These are phyloP conservation scores for Xiphias gladius DNA, from an alignment of 2,113 vertebrate species.

Conservation along the genomic window DNA sequence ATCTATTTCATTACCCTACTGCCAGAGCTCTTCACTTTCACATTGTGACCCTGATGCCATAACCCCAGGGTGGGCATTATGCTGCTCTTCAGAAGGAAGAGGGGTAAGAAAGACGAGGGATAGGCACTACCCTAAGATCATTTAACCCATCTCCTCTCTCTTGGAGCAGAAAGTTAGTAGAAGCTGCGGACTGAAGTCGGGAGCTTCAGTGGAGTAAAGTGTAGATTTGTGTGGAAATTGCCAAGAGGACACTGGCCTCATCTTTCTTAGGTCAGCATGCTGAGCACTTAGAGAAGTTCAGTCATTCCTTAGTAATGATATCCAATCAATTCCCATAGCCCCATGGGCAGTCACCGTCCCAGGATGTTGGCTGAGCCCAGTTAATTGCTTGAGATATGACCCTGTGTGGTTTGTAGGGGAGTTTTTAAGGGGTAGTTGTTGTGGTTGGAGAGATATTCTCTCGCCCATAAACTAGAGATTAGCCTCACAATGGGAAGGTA, in stretches of 20 bases:
- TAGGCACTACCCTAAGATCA: slow-evolving; percentile 36
- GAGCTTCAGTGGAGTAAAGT: slow-evolving; percentile 34
- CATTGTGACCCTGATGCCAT: slow-evolving; percentile 4
- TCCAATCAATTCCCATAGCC: slow-evolving; percentile 75
- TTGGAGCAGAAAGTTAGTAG: slow-evolving; percentile 26
- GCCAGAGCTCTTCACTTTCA: slow-evolving; percentile 40
- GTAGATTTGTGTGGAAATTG: slow-evolving; percentile 76
- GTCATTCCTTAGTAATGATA: slow-evolving; percentile 79
- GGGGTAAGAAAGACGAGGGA: slow-evolving; percentile 13
- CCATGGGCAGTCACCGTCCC: slow-evolving; percentile 64
- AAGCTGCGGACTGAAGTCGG: slow-evolving; percentile 46
- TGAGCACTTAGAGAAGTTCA: slow-evolving; percentile 62
- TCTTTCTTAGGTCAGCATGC: slow-evolving; percentile 76
- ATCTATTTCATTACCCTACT: slow-evolving; percentile 62
- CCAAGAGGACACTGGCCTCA: slow-evolving; percentile 73
- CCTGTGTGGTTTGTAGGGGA: slow-evolving; percentile 62
- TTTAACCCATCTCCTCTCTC: slow-evolving; percentile 61
- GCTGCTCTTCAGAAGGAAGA: slow-evolving; percentile 41
- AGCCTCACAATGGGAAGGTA: slow-evolving; percentile 72
- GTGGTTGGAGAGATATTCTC: slow-evolving; percentile 69
- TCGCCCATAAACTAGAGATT: slow-evolving; percentile 71
- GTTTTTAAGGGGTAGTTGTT: slow-evolving; percentile 66
- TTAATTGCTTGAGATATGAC: slow-evolving; percentile 80
- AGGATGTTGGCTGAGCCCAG: slow-evolving; percentile 60
- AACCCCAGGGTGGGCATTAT: slow-evolving; percentile 43